Conservation (phyloP, 2,113 vertebrate genomes). For the Ailurus styani region DNA sequence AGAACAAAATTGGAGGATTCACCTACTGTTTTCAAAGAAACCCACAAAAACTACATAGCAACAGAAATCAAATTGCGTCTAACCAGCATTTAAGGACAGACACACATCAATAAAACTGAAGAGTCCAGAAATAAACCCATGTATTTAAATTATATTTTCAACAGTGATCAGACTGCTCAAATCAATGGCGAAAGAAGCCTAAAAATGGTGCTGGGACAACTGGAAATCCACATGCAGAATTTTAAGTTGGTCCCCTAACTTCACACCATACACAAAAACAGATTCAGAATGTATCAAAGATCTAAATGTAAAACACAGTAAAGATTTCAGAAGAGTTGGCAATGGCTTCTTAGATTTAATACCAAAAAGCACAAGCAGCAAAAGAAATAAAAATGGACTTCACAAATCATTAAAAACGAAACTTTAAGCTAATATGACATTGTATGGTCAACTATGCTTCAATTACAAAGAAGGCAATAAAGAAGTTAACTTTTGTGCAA, state of each 20-base stretch:
- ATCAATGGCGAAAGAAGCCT: not conserved
- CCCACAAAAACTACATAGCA: not conserved
- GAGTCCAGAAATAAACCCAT: not conserved
- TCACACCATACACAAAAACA: not conserved
- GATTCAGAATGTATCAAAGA: not conserved
- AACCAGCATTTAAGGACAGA: not conserved
- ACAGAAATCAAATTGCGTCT: not conserved
- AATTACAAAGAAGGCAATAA: not conserved
- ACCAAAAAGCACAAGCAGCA: not conserved
- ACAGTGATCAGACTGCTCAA: not conserved
- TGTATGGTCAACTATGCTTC: not conserved
- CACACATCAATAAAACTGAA: not conserved
- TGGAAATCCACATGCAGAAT: not conserved
- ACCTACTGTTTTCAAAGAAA: not conserved
- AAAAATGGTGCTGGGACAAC: not conserved
- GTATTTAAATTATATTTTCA: not conserved
- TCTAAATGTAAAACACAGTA: not conserved
- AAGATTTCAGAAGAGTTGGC: not conserved
- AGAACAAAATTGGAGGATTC: not conserved
- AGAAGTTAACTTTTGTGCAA: not conserved
- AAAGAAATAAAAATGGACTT: not conserved
- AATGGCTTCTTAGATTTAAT: not conserved
- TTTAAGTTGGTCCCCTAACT: not conserved
- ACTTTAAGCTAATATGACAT: not conserved
- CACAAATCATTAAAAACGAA: not conserved